Percentiles rank a stretch among this genome's conserved stretches.
These are phyloP conservation scores for Mylabris sibirica DNA, from an alignment of 2,888 invertebrate genomes.

Conservation along the genomic window DNA sequence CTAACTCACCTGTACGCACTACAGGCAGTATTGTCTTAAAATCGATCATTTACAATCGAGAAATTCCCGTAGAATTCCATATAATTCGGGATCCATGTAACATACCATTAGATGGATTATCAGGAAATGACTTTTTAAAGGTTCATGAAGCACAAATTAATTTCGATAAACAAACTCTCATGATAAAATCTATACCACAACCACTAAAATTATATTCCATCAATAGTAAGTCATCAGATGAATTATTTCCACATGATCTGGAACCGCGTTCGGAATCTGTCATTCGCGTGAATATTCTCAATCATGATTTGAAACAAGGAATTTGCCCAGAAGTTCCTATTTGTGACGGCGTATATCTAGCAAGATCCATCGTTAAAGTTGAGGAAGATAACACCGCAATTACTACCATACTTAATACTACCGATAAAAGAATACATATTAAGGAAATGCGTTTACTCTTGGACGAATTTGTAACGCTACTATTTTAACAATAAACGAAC, in stretches of 20 bases:
- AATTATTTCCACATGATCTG: constrained; percentile 22
- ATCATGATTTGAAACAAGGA: constrained; percentile 35
- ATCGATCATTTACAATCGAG: constrained; percentile 18
- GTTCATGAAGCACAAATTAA: constrained; percentile 29
- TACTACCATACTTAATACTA: constrained; percentile 38
- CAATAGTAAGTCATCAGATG: too few species aligned
- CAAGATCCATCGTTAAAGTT: constrained; percentile 31
- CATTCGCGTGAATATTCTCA: constrained; percentile 32
- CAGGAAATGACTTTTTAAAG: constrained; percentile 40
- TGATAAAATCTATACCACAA: constrained; percentile 22
- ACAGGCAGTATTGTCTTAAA: constrained; percentile 25
- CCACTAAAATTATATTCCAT: constrained; percentile 16
- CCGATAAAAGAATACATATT: constrained; percentile 15
- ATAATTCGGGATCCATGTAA: constrained; percentile 19
- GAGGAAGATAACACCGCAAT: constrained; percentile 27
- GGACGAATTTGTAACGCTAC: constrained; percentile 17
- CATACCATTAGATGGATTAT: constrained; percentile 37
- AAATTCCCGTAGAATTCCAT: constrained; percentile 29
- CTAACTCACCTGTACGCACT: constrained; percentile 28
- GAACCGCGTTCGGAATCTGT: background rate
- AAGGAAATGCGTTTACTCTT: constrained; percentile 22
- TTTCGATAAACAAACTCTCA: constrained; percentile 23
- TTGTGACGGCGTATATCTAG: constrained; percentile 1
- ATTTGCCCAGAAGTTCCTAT: constrained; percentile 35
- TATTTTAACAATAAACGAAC: constrained; percentile 17